Evolutionary conservation across 2,797 vertebrate species (phyloP), one percentile per base, ranked within the genome.

Genomic region (Odontamblyopus lacepedii): DNA sequence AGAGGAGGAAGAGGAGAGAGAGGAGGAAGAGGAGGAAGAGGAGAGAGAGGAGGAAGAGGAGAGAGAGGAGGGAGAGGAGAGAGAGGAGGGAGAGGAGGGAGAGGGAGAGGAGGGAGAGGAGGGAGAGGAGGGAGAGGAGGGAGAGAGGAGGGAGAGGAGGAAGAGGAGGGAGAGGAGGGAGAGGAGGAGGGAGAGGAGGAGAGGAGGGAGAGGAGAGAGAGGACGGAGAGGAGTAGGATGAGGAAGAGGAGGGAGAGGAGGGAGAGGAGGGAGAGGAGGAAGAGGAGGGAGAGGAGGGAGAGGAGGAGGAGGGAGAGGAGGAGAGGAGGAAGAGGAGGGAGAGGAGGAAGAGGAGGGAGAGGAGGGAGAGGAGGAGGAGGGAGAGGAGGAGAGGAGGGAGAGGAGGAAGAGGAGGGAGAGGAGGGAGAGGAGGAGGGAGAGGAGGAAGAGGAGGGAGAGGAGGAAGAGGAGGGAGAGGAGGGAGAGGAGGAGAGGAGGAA

Each of bases 141-240:
- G 16, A 5, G 44, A 48, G 44, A n/a, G n/a, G 44, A 48, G 13
- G 44, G 23, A 23, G 23, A 44, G 12, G 78, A 74, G 71, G 71
- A 63, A 79, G 57, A 66, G 51, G 55, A 64, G 73, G 72, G 15
- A 23, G 23, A 23, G 23, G 23, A 23, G 23, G 23, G 23, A 23
- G 23, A 23, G 13, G 44, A 48, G 44, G 44, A 48, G 3, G 44
- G 13, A 3, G 78, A 74, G 71, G 71, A 63, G 78, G 57, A 66
- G 51, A 48, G n/a, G n/a, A n/a, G n/a, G n/a, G n/a, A 5, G 44
- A 48, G 44, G 44, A 48, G 13, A 12, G 23, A 23, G 23, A 44
- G 12, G 78, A 74, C 70, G 71, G 65, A 79, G 57, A 66, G 51
- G 55, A 64, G 73, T n/a, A n/a, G n/a, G n/a, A n/a, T n/a, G n/a